Percentiles rank a stretch among this genome's conserved stretches.
phyloP scores from a whole-genome alignment of 1,140 invertebrate genomes.

The Bombus polaris region DNA sequence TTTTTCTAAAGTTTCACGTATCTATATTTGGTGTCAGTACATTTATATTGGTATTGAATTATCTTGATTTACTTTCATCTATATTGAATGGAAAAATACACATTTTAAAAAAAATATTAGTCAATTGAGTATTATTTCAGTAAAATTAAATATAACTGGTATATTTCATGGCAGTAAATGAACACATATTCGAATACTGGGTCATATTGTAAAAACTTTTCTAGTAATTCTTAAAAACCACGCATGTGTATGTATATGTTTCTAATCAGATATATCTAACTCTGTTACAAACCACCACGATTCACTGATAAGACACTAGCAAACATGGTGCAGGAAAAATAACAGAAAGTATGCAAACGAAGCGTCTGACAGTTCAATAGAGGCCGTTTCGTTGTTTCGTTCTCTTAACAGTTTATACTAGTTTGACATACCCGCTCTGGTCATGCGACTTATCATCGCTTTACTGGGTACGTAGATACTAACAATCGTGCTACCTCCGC shows the following conservation, averaged over 20 bases:
- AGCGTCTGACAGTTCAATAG: conserved; percentile 16
- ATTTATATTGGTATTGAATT: background rate
- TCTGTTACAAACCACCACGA: background rate
- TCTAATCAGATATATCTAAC: background rate
- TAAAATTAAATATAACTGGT: no score
- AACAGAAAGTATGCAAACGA: conserved; percentile 13
- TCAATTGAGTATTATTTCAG: no score
- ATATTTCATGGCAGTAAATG: no score
- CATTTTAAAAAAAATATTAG: background rate
- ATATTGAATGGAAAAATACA: background rate
- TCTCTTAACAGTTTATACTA: conserved; percentile 34
- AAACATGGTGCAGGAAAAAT: background rate
- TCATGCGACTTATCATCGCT: conserved; percentile 30
- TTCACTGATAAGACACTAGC: background rate
- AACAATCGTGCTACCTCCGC: conserved; percentile 14
- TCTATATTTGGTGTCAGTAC: no score
- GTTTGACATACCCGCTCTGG: conserved; percentile 10
- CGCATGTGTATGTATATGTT: background rate
- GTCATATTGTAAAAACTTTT: no score
- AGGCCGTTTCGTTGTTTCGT: background rate
- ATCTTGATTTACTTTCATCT: background rate
- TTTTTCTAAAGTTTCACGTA: background rate
- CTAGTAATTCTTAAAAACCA: background rate
- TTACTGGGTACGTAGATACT: background rate
- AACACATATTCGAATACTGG: no score